A percentile compares a stretch with the other conserved stretches of the same genome.
phyloP scores from a whole-genome alignment of 2,797 vertebrate genomes.

The Coreius guichenoti region DNA sequence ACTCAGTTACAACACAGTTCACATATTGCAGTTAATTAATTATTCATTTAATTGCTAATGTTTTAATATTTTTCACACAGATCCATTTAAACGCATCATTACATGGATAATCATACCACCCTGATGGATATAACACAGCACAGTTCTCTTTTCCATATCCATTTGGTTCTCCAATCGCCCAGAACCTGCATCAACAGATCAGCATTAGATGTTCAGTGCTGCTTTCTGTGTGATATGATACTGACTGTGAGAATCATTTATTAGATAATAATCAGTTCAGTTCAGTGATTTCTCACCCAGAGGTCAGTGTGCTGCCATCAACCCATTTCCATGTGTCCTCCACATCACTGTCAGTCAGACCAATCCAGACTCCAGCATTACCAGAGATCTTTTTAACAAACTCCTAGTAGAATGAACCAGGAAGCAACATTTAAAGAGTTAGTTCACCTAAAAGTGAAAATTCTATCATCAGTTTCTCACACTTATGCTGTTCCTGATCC shows the following conservation, averaged over 20 bases:
- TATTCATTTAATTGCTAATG: too few species aligned
- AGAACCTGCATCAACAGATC: not conserved
- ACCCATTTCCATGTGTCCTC: not conserved
- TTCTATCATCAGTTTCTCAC: too few species aligned
- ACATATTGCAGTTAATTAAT: too few species aligned
- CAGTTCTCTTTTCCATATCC: not conserved
- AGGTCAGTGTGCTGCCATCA: not conserved
- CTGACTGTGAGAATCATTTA: not conserved
- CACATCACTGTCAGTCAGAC: not conserved
- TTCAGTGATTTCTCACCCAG: not conserved
- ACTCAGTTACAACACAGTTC: too few species aligned
- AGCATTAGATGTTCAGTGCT: not conserved
- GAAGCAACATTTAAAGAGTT: too few species aligned
- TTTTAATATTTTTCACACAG: not conserved
- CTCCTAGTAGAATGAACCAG: too few species aligned
- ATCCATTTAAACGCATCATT: not conserved
- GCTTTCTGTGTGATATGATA: too few species aligned
- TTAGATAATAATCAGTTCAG: not conserved
- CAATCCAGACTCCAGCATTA: not conserved
- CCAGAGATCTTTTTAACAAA: not conserved
- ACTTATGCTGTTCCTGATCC: too few species aligned
- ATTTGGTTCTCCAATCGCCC: fast-evolving
- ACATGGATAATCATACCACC: not conserved
- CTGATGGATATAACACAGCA: not conserved
- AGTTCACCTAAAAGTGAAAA: too few species aligned